Evolutionary conservation across 2,797 vertebrate species (phyloP), one percentile per base, ranked within the genome.

Genomic region (Luscinia luscinia): DNA sequence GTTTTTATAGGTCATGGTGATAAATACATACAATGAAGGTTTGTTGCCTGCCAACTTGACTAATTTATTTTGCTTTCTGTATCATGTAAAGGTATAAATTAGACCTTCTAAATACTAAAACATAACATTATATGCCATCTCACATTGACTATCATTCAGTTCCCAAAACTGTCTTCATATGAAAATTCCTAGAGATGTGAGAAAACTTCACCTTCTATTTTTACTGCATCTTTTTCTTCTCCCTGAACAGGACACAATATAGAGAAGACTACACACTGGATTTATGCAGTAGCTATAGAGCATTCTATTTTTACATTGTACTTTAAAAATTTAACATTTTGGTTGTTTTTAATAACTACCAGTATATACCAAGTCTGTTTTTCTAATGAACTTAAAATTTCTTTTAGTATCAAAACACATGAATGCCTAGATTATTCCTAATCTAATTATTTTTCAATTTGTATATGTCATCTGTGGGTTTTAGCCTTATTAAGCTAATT

Each of bases 401-500:
- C 30, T 69, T 66, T 95, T 82, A 82, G 41, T 66, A 81, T 79
- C 52, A 82, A 89, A 84, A 68, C 10, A 57, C 11, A 77, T 32
- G 61, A 87, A 93, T 27, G 14, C 8, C 68, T 81, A 74, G 61
- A 75, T 92, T 77, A 72, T 67, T 80, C 41, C 76, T 61, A 52
- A 84, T 36, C 30, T 76, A 54, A 73, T 74, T 24, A 58, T 81
- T 88, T 86, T 73, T 63, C 69, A 75, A 62, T 78, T 40, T n/a
- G 24, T 36, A 2, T 57, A 59, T 74, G 36, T 58, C 20, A 72
- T 51, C 51, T 34, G 23, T 52, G 22, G 30, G 55, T 72, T 94
- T 93, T 84, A 87, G 69, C 28, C 64, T 73, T 74, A 82, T 63
- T 91, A 51, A 92, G 76, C 7, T 88, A 74, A 64, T 79, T 82